Percentiles rank a stretch among this genome's conserved stretches.
Conservation (phyloP, 2,888 invertebrate genomes). For the Flexamia atlantica region DNA sequence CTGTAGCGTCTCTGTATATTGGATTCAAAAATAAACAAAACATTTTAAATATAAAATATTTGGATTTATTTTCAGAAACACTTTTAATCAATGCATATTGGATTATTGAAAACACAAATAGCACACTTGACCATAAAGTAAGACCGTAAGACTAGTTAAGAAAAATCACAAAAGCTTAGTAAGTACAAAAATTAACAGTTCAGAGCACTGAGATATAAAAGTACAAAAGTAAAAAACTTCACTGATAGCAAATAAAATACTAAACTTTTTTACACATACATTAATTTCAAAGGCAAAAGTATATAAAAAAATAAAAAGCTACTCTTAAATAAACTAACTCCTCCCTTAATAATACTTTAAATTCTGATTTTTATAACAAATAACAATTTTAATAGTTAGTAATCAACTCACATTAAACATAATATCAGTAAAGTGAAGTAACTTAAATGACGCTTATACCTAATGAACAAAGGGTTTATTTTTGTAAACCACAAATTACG, state of each 20-base stretch:
- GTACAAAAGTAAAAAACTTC: conserved; percentile 24
- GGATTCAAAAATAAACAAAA: too few species aligned
- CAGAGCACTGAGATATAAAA: conserved; percentile 10
- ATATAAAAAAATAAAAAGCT: background rate
- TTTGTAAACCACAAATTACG: conserved; percentile 13
- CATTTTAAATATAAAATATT: background rate
- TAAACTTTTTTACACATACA: background rate
- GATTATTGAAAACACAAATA: background rate
- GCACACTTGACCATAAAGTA: conserved; percentile 31
- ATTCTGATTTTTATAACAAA: background rate
- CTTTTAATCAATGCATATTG: background rate
- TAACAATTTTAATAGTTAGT: conserved; percentile 24
- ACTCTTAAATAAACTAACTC: background rate
- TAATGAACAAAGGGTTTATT: background rate
- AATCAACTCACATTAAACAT: conserved; percentile 15
- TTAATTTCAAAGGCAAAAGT: background rate
- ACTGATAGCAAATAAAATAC: background rate
- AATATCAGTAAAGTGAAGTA: background rate
- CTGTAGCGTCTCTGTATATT: too few species aligned
- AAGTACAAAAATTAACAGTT: conserved; percentile 3
- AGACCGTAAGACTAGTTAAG: conserved; percentile 4
- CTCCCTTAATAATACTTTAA: background rate
- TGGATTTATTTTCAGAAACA: background rate
- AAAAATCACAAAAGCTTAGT: conserved; percentile 27
- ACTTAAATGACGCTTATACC: background rate